A percentile compares a stretch with the other conserved stretches of the same genome.
These are phyloP conservation scores for Pelecanus crispus DNA, from an alignment of 2,113 vertebrate genomes.

Conservation along the genomic window DNA sequence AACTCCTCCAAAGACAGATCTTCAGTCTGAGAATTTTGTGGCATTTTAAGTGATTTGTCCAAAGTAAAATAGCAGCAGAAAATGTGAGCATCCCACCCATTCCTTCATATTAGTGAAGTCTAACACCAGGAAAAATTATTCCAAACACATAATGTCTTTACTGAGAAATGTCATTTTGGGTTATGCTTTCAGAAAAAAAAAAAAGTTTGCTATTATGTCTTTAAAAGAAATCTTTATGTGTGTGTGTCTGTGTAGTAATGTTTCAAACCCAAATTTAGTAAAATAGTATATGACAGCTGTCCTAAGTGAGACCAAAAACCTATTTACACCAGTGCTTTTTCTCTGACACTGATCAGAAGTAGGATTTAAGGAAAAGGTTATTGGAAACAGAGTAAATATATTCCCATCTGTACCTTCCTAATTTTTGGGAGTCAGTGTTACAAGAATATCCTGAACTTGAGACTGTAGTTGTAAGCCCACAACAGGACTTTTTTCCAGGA, in stretches of 20 bases:
- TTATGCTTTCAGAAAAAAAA: background rate
- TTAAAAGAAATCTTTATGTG: background rate
- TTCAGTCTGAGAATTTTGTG: background rate
- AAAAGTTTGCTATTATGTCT: background rate
- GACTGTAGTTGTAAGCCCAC: background rate
- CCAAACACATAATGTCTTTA: background rate
- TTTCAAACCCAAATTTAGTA: background rate
- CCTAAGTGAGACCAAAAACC: background rate
- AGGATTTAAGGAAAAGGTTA: background rate
- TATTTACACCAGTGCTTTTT: background rate
- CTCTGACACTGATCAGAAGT: rapidly evolving
- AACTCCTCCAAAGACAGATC: background rate
- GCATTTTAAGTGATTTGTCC: background rate
- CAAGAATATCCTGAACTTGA: background rate
- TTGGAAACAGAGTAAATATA: background rate
- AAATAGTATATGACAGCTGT: background rate
- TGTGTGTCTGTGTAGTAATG: background rate
- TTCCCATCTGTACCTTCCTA: background rate
- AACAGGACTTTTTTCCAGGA: background rate
- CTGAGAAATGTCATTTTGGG: background rate
- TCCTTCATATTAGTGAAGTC: background rate
- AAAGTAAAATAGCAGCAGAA: background rate
- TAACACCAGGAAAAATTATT: background rate
- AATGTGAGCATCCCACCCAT: background rate
- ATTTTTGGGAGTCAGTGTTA: background rate